These are phyloP conservation scores for Galeopterus variegatus DNA, from an alignment of 2,113 vertebrate species.

Conservation along the genomic window DNA sequence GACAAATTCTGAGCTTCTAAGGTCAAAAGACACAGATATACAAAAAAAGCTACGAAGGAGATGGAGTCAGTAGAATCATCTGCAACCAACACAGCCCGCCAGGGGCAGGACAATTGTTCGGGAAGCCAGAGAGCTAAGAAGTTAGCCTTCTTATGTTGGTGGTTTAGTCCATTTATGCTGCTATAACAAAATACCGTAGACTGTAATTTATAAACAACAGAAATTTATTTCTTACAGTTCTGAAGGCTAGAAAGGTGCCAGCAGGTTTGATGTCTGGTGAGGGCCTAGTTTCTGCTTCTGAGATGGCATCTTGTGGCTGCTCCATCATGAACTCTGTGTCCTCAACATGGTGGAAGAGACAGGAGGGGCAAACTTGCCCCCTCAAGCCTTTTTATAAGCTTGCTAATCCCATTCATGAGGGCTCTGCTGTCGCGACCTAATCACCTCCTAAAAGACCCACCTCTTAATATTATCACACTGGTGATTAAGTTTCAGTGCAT, in stretches of 20 bases:
- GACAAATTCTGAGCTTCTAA: neutral
- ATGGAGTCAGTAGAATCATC: neutral
- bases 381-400: neutral
- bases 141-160: no score
- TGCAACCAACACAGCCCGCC: neutral
- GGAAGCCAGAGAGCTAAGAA: neutral
- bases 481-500: neutral
- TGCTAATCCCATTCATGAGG: neutral
- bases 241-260: neutral
- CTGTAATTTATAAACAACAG: neutral
- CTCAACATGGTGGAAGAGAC: no score
- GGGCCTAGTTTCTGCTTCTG: neutral
- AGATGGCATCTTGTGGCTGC: neutral
- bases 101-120: rapidly evolving
- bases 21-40: neutral
- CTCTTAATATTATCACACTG: neutral
- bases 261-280: neutral
- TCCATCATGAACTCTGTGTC: neutral
- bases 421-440: neutral
- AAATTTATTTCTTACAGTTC: neutral
- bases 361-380: no score
- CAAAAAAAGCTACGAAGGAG: neutral
- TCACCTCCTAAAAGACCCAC: neutral
- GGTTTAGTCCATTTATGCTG: neutral
- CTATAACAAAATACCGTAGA: neutral